phyloP scores from a whole-genome alignment of 2,888 invertebrate genomes.

The Amphipoea oculea region DNA sequence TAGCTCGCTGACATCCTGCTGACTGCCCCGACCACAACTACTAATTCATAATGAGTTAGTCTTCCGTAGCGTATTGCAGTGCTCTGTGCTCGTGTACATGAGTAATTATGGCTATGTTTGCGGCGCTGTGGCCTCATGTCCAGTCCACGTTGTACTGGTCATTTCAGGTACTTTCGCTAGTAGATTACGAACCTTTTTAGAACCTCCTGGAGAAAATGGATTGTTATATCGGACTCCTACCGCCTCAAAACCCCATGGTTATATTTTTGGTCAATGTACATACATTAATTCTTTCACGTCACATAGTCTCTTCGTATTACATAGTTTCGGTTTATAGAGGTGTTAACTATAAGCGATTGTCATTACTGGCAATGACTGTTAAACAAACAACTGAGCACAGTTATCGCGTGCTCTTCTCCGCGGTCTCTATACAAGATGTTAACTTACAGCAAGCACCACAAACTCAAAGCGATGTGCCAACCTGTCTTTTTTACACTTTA shows the following conservation, averaged over 20 bases:
- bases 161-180: neutral
- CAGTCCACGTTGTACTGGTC: neutral
- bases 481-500: neutral
- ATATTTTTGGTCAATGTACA: neutral
- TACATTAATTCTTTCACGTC: neutral
- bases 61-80: neutral
- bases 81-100: neutral
- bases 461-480: neutral
- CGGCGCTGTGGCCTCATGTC: neutral
- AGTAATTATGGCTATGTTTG: slow-evolving; percentile 7
- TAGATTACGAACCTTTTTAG: neutral
- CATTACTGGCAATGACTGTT: neutral
- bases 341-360: neutral
- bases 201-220: neutral
- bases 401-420: neutral
- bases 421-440: neutral
- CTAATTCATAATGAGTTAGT: neutral
- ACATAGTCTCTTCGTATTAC: neutral
- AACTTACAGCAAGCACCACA: neutral
- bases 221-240: neutral
- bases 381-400: neutral
- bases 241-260: neutral
- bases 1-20: neutral
- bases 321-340: neutral
- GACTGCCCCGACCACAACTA: neutral